These are phyloP conservation scores for Caprella mutica DNA, from an alignment of 2,888 invertebrate genomes.

Conservation along the genomic window DNA sequence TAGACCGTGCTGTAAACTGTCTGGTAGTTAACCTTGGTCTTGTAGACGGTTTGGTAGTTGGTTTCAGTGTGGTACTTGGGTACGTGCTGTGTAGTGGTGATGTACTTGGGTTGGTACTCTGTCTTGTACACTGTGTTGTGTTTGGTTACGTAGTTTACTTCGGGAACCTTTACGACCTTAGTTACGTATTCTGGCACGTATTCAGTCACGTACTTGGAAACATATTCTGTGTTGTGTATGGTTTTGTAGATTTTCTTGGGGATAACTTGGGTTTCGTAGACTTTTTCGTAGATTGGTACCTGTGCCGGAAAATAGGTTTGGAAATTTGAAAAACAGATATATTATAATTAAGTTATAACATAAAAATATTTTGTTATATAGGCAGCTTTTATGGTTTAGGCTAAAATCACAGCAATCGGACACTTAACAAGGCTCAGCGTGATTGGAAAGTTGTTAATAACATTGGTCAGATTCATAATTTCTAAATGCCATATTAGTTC, in stretches of 20 bases:
- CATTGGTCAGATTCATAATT: too few relatives aligned
- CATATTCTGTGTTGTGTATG: constrained; percentile 17
- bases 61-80: constrained; percentile 28
- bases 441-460: too few relatives aligned
- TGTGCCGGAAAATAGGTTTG: too few relatives aligned
- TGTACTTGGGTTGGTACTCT: constrained; percentile 26
- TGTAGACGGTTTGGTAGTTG: constrained; percentile 17
- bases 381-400: too few relatives aligned
- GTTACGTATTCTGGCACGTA: constrained; percentile 22
- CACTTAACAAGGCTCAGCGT: too few relatives aligned
- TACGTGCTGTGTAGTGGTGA: constrained; percentile 22
- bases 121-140: constrained; percentile 21
- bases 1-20: constrained; percentile 24
- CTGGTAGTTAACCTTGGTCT: constrained; percentile 23
- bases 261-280: constrained; percentile 18
- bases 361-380: too few relatives aligned
- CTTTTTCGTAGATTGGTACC: constrained; percentile 19
- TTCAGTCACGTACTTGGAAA: constrained; percentile 14
- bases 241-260: constrained; percentile 16
- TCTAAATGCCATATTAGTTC: too few relatives aligned
- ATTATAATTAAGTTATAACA: too few relatives aligned
- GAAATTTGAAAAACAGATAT: too few relatives aligned
- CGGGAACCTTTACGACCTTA: constrained; percentile 3
- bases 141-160: constrained; percentile 17
- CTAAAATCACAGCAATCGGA: too few relatives aligned